Evolutionary conservation across 2,888 invertebrate species (phyloP).

Genomic region (Cryptus armator): DNA sequence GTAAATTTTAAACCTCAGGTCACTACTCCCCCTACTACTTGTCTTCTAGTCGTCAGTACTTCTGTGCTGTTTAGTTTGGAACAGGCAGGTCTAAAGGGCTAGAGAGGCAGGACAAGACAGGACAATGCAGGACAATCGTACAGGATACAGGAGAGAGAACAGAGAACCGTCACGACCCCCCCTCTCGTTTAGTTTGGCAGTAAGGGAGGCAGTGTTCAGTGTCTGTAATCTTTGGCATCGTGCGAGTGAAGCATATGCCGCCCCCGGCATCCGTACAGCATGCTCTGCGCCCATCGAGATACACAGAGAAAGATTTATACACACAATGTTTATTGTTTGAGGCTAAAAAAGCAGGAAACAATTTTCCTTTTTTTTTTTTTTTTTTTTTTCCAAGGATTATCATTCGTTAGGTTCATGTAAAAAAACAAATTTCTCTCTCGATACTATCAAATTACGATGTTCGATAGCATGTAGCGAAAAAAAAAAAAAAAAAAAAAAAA

Average conservation of each 20-base stretch:
- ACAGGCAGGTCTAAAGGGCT: conserved; percentile 85
- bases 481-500: conserved; percentile 33
- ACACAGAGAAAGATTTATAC: conserved; percentile 70
- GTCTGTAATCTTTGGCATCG: conserved; percentile 73
- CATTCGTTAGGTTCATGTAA: conserved; percentile 48
- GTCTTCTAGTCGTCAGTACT: conserved; percentile 85
- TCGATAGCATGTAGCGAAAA: conserved; percentile 23
- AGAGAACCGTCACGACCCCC: conserved; percentile 69
- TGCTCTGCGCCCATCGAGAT: conserved; percentile 55
- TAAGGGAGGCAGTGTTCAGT: conserved; percentile 80
- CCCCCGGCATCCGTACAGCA: conserved; percentile 65
- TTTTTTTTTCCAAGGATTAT: conserved; percentile 15
- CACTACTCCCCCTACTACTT: conserved; percentile 83
- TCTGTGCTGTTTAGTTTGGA: conserved; percentile 84
- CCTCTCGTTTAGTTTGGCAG: conserved; percentile 77
- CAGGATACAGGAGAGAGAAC: conserved; percentile 73
- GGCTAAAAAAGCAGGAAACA: conserved; percentile 38
- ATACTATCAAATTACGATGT: conserved; percentile 2
- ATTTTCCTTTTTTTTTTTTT: conserved; percentile 39
- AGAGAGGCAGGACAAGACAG: conserved; percentile 77
- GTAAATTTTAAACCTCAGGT: conserved; percentile 85
- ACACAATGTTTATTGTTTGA: conserved; percentile 71
- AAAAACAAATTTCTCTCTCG: conserved; percentile 27
- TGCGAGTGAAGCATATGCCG: conserved; percentile 52
- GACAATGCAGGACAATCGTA: conserved; percentile 73